Conservation (phyloP, 2,113 vertebrate genomes). For the Cyprinodon brontotheroides region DNA sequence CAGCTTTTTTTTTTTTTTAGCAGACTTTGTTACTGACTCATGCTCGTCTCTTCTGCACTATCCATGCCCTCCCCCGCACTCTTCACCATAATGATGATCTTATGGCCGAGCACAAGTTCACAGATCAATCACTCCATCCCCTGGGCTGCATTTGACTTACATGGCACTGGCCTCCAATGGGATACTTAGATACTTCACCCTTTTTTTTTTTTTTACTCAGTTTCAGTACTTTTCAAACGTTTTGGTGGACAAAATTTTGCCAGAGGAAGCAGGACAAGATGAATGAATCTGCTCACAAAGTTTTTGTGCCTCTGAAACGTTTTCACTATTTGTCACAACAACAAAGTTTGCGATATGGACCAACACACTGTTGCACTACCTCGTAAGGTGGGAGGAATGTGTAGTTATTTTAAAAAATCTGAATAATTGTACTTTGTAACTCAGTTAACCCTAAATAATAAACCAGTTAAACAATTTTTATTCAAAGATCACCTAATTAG, state of each 20-base stretch:
- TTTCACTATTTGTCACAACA: not conserved
- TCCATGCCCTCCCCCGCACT: conserved; percentile 75
- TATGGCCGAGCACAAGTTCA: conserved; percentile 72
- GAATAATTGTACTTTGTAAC: not conserved
- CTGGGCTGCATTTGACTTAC: conserved; percentile 59
- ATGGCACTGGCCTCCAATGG: conserved; percentile 57
- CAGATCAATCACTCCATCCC: conserved; percentile 71
- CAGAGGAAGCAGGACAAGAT: not conserved
- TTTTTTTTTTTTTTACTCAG: conserved; percentile 28
- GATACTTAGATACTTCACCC: conserved; percentile 64
- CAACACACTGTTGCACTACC: not conserved
- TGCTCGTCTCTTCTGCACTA: conserved; percentile 75
- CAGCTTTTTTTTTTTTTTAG: conserved; percentile 66
- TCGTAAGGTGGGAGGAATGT: not conserved
- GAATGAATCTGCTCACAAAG: no score
- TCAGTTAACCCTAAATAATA: not conserved
- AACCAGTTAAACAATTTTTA: not conserved
- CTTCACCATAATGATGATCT: conserved; percentile 69
- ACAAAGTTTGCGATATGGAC: not conserved
- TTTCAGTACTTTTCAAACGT: not conserved
- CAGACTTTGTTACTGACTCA: conserved; percentile 81
- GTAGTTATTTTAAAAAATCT: not conserved
- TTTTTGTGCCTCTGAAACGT: not conserved
- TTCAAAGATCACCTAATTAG: not conserved
- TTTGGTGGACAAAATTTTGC: not conserved